Conservation (phyloP, 2,797 vertebrate species). For the Callimico goeldii region DNA sequence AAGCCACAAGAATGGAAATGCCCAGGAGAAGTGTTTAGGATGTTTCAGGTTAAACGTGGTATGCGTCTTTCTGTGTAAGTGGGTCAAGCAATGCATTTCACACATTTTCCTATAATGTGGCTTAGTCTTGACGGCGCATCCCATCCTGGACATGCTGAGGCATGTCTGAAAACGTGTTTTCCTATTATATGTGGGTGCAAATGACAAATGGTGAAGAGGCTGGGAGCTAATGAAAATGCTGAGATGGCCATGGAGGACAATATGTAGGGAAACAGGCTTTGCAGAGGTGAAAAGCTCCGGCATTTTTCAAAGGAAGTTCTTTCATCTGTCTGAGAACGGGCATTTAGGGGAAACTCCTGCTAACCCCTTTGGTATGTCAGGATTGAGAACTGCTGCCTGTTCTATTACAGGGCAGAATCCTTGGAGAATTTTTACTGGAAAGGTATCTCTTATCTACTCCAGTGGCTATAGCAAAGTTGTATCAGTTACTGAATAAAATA, state of each 20-base stretch:
- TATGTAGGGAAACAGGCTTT: constrained; percentile 53
- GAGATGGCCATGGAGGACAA: constrained; percentile 63
- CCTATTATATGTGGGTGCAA: constrained; percentile 50
- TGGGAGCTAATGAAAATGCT: constrained; percentile 68
- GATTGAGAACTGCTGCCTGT: constrained; percentile 45
- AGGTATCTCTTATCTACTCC: background rate
- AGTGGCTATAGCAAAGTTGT: background rate
- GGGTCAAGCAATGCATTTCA: constrained; percentile 34
- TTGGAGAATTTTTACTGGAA: background rate
- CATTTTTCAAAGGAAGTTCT: constrained; percentile 71
- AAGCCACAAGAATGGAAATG: background rate
- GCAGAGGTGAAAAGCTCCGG: constrained; percentile 64
- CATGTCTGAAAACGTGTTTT: constrained; percentile 75
- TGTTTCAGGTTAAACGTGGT: constrained; percentile 59
- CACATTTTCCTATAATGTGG: constrained; percentile 62
- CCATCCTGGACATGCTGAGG: constrained; percentile 61
- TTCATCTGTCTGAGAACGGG: constrained; percentile 36
- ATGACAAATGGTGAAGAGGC: constrained; percentile 71
- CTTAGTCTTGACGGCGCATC: background rate
- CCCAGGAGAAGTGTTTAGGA: background rate
- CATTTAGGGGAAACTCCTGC: constrained; percentile 68
- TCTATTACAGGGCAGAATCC: background rate
- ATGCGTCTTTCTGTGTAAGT: constrained; percentile 7
- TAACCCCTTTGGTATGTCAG: constrained; percentile 48
- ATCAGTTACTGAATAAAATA: background rate